Base-by-base conservation (phyloP, 2,113 vertebrate genomes). In the Monarcha castaneiventris region DNA sequence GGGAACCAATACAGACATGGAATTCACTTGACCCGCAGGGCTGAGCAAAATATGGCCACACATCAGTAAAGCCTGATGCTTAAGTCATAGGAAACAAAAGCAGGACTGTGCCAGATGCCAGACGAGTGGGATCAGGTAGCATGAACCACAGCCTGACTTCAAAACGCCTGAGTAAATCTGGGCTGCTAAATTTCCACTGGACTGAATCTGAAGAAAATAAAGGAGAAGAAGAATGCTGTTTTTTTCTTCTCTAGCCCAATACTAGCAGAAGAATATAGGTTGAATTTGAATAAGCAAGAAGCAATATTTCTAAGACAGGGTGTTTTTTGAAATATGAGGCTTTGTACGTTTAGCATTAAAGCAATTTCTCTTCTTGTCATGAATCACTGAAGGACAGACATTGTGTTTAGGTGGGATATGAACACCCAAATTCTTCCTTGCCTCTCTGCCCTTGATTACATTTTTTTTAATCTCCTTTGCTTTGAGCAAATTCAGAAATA, bases 41-140 rank as follows among this genome's bases (percentile, higher is more conserved):
- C 89, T 94, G 64, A 89, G 69, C 92, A 85, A 96, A 96, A 96
- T 95, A 90, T 96, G 96, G 94, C 95, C 94, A 90, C 90, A 95
- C 94, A 93, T 94, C 94, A 95, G 90, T 96, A 92, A 84, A 95
- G 94, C 86, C 83, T 96, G 88, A 93, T 96, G 96, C 87, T 96
- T 95, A 94, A 96, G 94, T 95, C 90, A 66, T 84, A 92, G 92
- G 94, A 93, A 96, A 97, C 94, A 97, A 97, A 96, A 96, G 96
- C 96, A 94, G 86, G 92, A 90, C 90, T 97, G 96, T 96, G 95
- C 83, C 90, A 93, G 94, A 95, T 96, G 95, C 96, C 96, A 96
- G 96, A 96, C 51, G 43, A 95, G 90, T 93, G 96, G 94, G 95
- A 96, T 97, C 96, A 96, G 96, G 96, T 97, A 97, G 92, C 96